phyloP scores from a whole-genome alignment of 2,797 vertebrate species.

The Gadopsis marmoratus region DNA sequence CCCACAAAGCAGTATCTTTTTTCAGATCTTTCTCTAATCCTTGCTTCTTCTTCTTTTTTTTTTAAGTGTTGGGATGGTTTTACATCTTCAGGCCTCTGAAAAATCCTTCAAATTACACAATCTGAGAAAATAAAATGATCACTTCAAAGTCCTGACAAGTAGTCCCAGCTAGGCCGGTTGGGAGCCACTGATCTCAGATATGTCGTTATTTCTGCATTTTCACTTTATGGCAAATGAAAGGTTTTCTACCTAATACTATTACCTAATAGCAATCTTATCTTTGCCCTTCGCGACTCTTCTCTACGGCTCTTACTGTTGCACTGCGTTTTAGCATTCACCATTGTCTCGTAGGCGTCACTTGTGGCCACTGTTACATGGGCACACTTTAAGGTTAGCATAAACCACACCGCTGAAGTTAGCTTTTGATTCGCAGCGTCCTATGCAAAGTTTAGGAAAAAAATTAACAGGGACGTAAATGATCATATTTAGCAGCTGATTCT shows the following conservation, averaged over 20 bases:
- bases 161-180: not conserved
- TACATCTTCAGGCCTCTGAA: not conserved
- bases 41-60: too few species aligned
- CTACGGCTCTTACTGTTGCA: not conserved
- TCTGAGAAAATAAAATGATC: not conserved
- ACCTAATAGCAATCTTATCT: not conserved
- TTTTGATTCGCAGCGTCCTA: not conserved
- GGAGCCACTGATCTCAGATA: not conserved
- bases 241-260: not conserved
- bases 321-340: not conserved
- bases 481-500: not conserved
- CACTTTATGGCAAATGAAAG: not conserved
- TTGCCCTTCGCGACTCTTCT: not conserved
- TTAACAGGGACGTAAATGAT: not conserved
- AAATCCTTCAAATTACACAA: not conserved
- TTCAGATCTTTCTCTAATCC: not conserved
- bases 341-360: not conserved
- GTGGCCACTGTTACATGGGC: not conserved
- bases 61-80: not conserved
- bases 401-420: not conserved
- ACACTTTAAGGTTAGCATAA: not conserved
- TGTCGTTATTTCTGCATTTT: not conserved
- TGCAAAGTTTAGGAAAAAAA: not conserved
- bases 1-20: too few species aligned
- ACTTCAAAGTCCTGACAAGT: slow-evolving; percentile 1